Conservation (phyloP, 2,797 vertebrate species). For the Chromis chromis region DNA sequence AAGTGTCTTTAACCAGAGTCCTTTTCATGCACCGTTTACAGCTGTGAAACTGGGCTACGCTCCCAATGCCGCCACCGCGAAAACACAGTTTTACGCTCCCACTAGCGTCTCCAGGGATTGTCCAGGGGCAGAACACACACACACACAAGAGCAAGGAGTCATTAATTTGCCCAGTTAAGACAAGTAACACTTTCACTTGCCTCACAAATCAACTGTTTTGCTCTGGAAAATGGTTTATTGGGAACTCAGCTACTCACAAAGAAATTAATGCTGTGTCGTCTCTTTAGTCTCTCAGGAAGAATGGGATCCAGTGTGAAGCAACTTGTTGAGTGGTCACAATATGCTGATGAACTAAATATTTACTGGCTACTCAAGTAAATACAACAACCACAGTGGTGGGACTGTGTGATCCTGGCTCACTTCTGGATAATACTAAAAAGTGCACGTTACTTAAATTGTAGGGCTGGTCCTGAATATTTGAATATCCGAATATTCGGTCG, state of each 20-base stretch:
- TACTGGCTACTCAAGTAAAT: conserved; percentile 22
- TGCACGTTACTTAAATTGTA: no score
- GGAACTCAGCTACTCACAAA: conserved; percentile 27
- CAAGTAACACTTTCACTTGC: conserved; percentile 40
- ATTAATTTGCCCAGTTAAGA: conserved; percentile 24
- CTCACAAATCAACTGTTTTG: conserved; percentile 20
- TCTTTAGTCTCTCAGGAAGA: conserved; percentile 26
- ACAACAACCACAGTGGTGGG: conserved; percentile 8
- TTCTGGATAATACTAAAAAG: neutral
- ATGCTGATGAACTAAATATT: conserved; percentile 39
- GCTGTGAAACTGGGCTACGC: conserved; percentile 73
- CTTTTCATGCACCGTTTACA: conserved; percentile 79
- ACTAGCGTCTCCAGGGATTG: conserved; percentile 60
- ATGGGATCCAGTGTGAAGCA: conserved; percentile 10
- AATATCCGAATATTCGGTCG: no score
- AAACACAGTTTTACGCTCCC: conserved; percentile 68
- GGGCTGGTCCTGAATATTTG: no score
- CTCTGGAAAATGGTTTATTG: conserved; percentile 32
- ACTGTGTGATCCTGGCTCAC: neutral
- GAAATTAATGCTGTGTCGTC: conserved; percentile 21
- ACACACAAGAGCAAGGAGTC: conserved; percentile 25
- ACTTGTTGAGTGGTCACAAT: conserved; percentile 5
- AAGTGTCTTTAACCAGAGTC: conserved; percentile 62
- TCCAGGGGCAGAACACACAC: conserved; percentile 28
- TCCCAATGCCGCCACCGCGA: conserved; percentile 44